Evolutionary conservation across 2,888 invertebrate species (phyloP).

Genomic region (Dasypogon diadema): DNA sequence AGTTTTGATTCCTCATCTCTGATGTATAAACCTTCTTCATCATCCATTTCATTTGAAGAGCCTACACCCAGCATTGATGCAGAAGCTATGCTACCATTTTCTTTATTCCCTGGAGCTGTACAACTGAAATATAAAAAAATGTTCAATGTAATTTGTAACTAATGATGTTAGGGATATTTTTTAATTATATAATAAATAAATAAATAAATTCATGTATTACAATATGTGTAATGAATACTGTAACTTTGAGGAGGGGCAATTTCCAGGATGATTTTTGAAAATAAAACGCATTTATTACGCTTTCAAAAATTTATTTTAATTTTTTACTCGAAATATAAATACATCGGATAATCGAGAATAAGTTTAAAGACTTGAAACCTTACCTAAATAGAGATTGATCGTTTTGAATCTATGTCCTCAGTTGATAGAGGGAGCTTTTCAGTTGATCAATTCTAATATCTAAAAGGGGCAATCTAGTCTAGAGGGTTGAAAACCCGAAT

Average conservation of each 20-base stretch:
- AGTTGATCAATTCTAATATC: no score
- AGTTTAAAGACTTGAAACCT: no score
- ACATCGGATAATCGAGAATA: no score
- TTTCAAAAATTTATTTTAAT: no score
- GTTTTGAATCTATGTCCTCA: no score
- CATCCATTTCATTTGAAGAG: background rate
- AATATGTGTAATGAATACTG: background rate
- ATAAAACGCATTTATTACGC: no score
- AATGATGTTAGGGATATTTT: background rate
- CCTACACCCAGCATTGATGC: constrained; percentile 55
- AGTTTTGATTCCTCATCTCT: constrained; percentile 49
- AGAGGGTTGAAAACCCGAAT: no score
- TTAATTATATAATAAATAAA: background rate
- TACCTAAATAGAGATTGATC: no score
- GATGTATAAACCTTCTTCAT: constrained; percentile 7
- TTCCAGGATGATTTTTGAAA: no score
- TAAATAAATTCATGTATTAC: background rate
- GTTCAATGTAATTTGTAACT: background rate
- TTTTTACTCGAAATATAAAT: no score
- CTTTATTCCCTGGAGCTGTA: constrained; percentile 1
- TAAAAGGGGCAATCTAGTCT: no score
- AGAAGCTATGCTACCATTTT: constrained; percentile 52
- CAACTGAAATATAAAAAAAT: constrained; percentile 28
- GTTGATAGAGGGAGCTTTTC: no score
- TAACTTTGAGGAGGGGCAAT: background rate